These are phyloP conservation scores for Boulengeromyrus knoepffleri DNA, from an alignment of 2,113 vertebrate species.

Conservation along the genomic window DNA sequence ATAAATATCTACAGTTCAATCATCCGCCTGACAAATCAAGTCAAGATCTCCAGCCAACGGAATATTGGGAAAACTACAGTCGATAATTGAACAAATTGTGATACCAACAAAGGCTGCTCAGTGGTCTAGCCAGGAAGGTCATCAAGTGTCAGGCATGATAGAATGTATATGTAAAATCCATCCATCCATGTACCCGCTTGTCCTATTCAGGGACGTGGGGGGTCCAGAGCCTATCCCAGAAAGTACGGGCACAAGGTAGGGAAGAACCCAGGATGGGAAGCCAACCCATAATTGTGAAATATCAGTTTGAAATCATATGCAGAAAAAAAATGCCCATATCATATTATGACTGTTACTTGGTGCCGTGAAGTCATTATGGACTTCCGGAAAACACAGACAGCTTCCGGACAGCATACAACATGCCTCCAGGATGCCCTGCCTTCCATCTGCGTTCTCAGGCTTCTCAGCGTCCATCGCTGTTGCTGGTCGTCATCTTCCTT, in stretches of 20 bases:
- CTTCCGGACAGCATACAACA: not conserved
- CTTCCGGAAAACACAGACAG: not conserved
- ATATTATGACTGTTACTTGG: not conserved
- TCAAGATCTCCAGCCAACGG: not conserved
- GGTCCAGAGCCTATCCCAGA: not conserved
- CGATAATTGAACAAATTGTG: not conserved
- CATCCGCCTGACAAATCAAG: not conserved
- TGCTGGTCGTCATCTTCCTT: not conserved
- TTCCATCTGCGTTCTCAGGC: not conserved
- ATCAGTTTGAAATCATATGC: not conserved
- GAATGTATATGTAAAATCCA: not conserved
- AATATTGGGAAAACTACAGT: not conserved
- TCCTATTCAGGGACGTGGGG: not conserved
- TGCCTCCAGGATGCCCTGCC: not conserved
- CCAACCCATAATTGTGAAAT: not conserved
- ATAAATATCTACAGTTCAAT: not conserved
- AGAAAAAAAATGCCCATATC: not conserved
- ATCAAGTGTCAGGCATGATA: not conserved
- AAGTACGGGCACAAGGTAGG: not conserved
- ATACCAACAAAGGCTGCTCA: not conserved
- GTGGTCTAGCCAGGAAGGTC: not conserved
- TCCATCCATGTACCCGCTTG: not conserved
- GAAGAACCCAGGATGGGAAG: not conserved
- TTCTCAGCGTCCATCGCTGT: not conserved
- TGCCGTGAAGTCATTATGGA: not conserved